These are phyloP conservation scores for Schizopygopsis pylzovi DNA, from an alignment of 2,797 vertebrate species.

Conservation along the genomic window DNA sequence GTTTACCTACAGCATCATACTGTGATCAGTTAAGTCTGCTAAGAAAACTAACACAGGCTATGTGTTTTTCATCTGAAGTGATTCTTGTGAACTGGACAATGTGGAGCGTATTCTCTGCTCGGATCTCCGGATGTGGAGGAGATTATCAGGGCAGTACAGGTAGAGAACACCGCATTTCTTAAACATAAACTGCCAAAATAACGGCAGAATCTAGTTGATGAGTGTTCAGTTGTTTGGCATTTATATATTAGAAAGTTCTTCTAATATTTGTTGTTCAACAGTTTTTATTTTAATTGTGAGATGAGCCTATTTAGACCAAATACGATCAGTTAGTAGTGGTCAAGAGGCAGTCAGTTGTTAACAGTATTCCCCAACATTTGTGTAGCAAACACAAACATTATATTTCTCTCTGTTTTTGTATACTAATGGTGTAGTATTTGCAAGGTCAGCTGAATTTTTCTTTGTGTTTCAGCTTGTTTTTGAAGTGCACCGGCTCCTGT, in stretches of 20 bases:
- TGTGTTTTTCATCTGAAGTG: not conserved
- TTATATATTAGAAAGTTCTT: not conserved
- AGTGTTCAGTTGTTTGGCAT: not conserved
- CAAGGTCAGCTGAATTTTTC: too few relatives aligned
- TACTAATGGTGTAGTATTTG: too few relatives aligned
- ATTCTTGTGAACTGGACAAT: not conserved
- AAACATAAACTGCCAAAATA: not conserved
- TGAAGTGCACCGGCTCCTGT: constrained; percentile 2
- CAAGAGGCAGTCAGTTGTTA: too few relatives aligned
- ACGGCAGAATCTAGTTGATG: not conserved
- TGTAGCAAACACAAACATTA: too few relatives aligned
- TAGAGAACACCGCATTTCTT: not conserved
- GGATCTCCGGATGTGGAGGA: not conserved
- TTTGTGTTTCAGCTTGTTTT: constrained; percentile 15
- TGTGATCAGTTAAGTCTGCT: not conserved
- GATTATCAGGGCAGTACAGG: not conserved
- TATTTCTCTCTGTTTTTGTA: too few relatives aligned
- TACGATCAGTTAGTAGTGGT: too few relatives aligned
- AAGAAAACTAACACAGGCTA: not conserved
- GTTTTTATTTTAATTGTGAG: too few relatives aligned
- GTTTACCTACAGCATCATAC: not conserved
- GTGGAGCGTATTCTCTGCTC: not conserved
- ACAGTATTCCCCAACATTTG: too few relatives aligned
- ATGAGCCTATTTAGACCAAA: too few relatives aligned
- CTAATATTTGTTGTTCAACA: too few relatives aligned